These are phyloP conservation scores for Lysiphlebus fabarum DNA, from an alignment of 1,140 invertebrate species.

Conservation along the genomic window DNA sequence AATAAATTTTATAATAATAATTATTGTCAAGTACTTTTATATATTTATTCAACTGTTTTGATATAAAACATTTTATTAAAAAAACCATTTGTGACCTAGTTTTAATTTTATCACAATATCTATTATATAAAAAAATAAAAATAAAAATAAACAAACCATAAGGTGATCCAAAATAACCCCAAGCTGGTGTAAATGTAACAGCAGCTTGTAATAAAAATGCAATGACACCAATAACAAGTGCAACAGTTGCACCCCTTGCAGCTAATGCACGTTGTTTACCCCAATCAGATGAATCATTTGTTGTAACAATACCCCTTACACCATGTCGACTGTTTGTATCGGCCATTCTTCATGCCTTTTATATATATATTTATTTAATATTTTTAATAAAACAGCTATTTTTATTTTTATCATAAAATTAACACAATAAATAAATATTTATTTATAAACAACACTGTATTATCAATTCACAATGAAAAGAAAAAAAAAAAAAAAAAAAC, in stretches of 20 bases:
- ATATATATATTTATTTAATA: slow-evolving; percentile 14
- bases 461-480: too few relatives aligned
- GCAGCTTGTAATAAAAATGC: slow-evolving; percentile 68
- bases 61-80: too few relatives aligned
- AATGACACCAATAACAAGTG: slow-evolving; percentile 71
- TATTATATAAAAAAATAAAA: slow-evolving; percentile 18
- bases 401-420: not conserved
- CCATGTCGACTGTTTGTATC: slow-evolving; percentile 48
- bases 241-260: slow-evolving; percentile 60
- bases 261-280: slow-evolving; percentile 48
- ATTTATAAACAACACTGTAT: not conserved
- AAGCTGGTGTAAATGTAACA: slow-evolving; percentile 72
- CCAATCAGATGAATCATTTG: slow-evolving; percentile 43
- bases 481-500: too few relatives aligned
- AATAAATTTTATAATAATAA: too few relatives aligned
- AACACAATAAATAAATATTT: not conserved
- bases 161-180: slow-evolving; percentile 74
- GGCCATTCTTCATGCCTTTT: slow-evolving; percentile 53
- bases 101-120: not conserved
- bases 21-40: too few relatives aligned
- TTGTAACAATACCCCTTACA: slow-evolving; percentile 49
- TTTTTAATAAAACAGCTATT: slow-evolving; percentile 1
- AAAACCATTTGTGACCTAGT: too few relatives aligned
- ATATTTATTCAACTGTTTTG: too few relatives aligned
- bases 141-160: slow-evolving; percentile 51